Conservation (phyloP, 2,888 invertebrate genomes). For the Dicranocentrus wangi region DNA sequence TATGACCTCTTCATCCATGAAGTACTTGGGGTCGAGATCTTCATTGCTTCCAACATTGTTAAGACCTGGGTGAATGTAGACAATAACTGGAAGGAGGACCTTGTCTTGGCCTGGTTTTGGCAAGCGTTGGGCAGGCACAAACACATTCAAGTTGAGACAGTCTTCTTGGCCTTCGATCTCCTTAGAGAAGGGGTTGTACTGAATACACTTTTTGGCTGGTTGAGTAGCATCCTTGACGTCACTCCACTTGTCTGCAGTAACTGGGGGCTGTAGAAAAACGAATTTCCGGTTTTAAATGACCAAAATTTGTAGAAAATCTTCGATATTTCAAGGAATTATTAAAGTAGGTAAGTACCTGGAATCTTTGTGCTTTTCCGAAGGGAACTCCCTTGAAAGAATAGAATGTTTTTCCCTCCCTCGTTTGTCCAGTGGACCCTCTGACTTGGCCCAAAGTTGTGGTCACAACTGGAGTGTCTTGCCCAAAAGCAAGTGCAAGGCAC, state of each 20-base stretch:
- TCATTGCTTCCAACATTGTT: conserved; percentile 44
- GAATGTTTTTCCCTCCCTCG: conserved; percentile 62
- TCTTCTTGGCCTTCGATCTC: conserved; percentile 61
- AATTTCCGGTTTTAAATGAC: background rate
- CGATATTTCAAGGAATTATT: too few relatives aligned
- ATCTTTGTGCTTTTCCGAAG: conserved; percentile 62
- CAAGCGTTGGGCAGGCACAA: conserved; percentile 53
- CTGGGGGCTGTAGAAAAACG: conserved; percentile 28
- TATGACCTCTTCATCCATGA: conserved; percentile 66
- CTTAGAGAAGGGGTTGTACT: conserved; percentile 38
- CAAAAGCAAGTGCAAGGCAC: conserved; percentile 29
- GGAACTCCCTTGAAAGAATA: conserved; percentile 63
- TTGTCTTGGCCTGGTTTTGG: conserved; percentile 61
- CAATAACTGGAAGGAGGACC: conserved; percentile 66
- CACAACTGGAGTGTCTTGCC: conserved; percentile 34
- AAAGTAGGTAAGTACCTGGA: conserved; percentile 35
- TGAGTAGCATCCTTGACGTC: conserved; percentile 57
- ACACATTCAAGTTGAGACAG: conserved; percentile 68
- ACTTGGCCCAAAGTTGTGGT: conserved; percentile 42
- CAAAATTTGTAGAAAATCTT: background rate
- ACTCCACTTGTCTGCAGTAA: conserved; percentile 63
- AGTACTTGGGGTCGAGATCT: conserved; percentile 51
- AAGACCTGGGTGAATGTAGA: conserved; percentile 64
- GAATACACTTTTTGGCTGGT: conserved; percentile 59
- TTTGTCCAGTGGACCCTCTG: conserved; percentile 29